These are phyloP conservation scores for Drosophila erecta DNA, from an alignment of 1,140 invertebrate genomes.

Conservation along the genomic window DNA sequence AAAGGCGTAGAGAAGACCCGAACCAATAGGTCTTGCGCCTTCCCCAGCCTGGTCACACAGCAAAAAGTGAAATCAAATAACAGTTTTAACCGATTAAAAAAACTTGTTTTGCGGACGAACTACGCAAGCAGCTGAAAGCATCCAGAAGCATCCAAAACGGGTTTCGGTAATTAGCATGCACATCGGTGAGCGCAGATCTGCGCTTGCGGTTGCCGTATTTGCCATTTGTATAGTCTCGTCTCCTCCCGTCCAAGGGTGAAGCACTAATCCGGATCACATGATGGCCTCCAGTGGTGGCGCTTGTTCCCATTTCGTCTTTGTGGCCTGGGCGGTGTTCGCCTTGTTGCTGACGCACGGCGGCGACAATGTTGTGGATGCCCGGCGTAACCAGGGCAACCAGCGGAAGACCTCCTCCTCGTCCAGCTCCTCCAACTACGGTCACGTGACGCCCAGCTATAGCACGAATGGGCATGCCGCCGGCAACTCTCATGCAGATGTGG, in stretches of 20 bases:
- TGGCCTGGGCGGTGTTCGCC: slow-evolving; percentile 43
- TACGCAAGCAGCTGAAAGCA: slow-evolving; percentile 10
- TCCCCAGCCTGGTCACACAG: neutral
- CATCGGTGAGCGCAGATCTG: slow-evolving; percentile 24
- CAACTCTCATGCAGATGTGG: slow-evolving; percentile 74
- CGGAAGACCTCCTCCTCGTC: slow-evolving; percentile 57
- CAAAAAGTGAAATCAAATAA: slow-evolving; percentile 1
- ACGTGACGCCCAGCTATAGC: slow-evolving; percentile 70
- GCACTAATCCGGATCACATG: slow-evolving; percentile 9
- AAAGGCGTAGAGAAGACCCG: no score
- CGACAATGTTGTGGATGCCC: slow-evolving; percentile 59
- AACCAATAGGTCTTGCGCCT: no score
- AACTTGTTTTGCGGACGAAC: neutral
- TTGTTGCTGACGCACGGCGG: slow-evolving; percentile 57
- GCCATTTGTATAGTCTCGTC: neutral
- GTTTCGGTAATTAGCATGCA: slow-evolving; percentile 71
- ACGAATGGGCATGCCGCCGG: slow-evolving; percentile 45
- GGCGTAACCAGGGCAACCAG: slow-evolving; percentile 66
- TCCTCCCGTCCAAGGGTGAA: neutral
- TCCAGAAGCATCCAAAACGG: slow-evolving; percentile 42
- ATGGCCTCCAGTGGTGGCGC: slow-evolving; percentile 28
- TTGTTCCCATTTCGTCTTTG: slow-evolving; percentile 40
- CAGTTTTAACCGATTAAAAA: neutral
- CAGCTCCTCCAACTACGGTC: slow-evolving; percentile 74
- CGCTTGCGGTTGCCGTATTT: slow-evolving; percentile 11